phyloP scores from a whole-genome alignment of 1,140 invertebrate genomes.

The Cotesia vestalis region DNA sequence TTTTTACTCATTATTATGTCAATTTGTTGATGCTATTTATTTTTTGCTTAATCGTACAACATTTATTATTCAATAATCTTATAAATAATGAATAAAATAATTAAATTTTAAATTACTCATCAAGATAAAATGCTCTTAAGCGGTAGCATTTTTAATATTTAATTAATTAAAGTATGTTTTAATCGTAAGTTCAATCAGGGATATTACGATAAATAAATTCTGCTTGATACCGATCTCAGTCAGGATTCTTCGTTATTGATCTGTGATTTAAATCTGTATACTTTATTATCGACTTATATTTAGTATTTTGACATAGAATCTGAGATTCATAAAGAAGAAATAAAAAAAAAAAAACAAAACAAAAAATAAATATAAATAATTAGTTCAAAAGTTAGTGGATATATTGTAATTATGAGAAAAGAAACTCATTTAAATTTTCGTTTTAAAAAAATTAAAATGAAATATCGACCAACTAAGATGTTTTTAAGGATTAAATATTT shows the following conservation, averaged over 20 bases:
- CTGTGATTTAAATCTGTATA: slow-evolving; percentile 35
- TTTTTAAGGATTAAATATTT: slow-evolving; percentile 68
- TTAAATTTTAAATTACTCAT: too few relatives aligned
- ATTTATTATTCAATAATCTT: not conserved
- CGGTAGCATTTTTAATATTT: too few relatives aligned
- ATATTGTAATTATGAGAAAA: not conserved
- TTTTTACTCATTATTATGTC: slow-evolving; percentile 6
- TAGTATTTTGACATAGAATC: slow-evolving; percentile 33
- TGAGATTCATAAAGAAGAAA: slow-evolving; percentile 44
- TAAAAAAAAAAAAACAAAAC: slow-evolving; percentile 5
- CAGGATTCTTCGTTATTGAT: slow-evolving; percentile 19
- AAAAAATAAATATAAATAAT: slow-evolving; percentile 14
- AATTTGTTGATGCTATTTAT: slow-evolving; percentile 17
- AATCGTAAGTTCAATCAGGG: not conserved
- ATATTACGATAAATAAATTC: slow-evolving; percentile 10
- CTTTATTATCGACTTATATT: slow-evolving; percentile 26
- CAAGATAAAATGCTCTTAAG: too few relatives aligned
- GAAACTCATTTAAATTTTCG: not conserved
- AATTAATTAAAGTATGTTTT: too few relatives aligned
- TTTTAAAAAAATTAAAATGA: slow-evolving; percentile 19
- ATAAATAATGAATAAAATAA: too few relatives aligned
- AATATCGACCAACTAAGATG: slow-evolving; percentile 57
- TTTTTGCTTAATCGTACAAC: not conserved
- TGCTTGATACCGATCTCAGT: slow-evolving; percentile 14
- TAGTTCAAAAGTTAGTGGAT: slow-evolving; percentile 1